phyloP scores from a whole-genome alignment of 2,888 invertebrate genomes.

The Lepidocyrtoides sp. region DNA sequence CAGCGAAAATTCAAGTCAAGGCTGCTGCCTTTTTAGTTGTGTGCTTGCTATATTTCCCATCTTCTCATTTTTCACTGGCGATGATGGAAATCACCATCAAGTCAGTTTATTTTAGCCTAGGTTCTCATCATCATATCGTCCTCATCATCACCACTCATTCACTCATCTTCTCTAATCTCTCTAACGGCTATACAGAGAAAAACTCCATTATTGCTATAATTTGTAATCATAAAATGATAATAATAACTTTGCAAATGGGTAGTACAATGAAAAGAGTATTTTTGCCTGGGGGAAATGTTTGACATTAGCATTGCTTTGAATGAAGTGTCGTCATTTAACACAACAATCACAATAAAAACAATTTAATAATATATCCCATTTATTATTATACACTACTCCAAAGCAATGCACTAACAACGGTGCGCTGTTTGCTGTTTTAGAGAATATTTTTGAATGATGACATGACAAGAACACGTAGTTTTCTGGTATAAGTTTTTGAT shows the following conservation, averaged over 20 bases:
- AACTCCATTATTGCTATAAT: slow-evolving; percentile 20
- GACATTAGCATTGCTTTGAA: slow-evolving; percentile 29
- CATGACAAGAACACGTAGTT: not conserved
- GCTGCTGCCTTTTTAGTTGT: not conserved
- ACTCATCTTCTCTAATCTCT: not conserved
- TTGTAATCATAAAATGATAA: slow-evolving; percentile 42
- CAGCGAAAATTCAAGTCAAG: not conserved
- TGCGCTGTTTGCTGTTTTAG: too few species aligned
- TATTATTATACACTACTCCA: too few species aligned
- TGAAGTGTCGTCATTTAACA: not conserved
- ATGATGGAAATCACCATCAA: slow-evolving; percentile 50
- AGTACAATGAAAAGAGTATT: not conserved
- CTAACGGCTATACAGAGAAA: slow-evolving; percentile 45
- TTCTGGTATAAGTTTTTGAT: slow-evolving; percentile 42
- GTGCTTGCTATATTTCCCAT: too few species aligned
- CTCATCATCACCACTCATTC: slow-evolving; percentile 34
- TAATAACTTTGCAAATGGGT: slow-evolving; percentile 39
- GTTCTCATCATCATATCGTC: slow-evolving; percentile 43
- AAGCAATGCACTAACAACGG: too few species aligned
- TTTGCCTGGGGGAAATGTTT: slow-evolving; percentile 59
- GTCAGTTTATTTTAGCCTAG: slow-evolving; percentile 66
- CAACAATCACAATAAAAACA: slow-evolving; percentile 12
- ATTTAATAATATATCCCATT: slow-evolving; percentile 36
- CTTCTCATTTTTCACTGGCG: slow-evolving; percentile 33
- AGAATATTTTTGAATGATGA: too few species aligned